phyloP scores from a whole-genome alignment of 2,888 invertebrate species.

The Microctonus aethiopoides region DNA sequence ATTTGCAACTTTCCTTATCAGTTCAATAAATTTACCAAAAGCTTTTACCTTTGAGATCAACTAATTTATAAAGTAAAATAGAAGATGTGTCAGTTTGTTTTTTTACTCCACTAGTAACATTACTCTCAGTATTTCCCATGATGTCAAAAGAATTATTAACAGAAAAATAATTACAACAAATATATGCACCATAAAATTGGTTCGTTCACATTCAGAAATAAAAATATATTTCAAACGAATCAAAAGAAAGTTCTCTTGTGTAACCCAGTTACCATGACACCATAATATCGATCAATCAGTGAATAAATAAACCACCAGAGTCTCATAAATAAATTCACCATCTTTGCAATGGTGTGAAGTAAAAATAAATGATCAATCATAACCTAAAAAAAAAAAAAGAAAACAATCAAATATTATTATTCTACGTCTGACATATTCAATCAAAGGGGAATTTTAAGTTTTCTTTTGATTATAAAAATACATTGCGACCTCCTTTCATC shows the following conservation, averaged over 20 bases:
- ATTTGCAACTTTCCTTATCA: not conserved
- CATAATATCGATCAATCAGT: conserved; percentile 5
- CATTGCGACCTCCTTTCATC: not conserved
- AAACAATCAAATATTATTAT: not conserved
- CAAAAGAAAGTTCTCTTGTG: not conserved
- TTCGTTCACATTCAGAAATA: too few species aligned
- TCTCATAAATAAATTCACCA: not conserved
- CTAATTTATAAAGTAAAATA: conserved; percentile 87
- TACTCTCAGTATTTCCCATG: conserved; percentile 88
- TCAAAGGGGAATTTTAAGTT: not conserved
- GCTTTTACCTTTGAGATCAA: conserved; percentile 84
- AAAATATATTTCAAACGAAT: not conserved
- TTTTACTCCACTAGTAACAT: conserved; percentile 94
- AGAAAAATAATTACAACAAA: not conserved
- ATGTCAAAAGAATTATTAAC: conserved; percentile 40
- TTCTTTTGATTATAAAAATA: conserved; percentile 9
- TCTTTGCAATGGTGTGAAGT: not conserved
- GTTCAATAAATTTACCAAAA: not conserved
- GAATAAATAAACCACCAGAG: not conserved
- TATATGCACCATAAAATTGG: too few species aligned
- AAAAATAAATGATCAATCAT: not conserved
- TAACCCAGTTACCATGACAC: not conserved
- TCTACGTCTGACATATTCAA: not conserved
- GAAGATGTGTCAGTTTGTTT: conserved; percentile 91
- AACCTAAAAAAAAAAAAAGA: not conserved